Percentiles rank a stretch among this genome's conserved stretches.
These are phyloP conservation scores for Cygnus atratus DNA, from an alignment of 2,113 vertebrate genomes.

Conservation along the genomic window DNA sequence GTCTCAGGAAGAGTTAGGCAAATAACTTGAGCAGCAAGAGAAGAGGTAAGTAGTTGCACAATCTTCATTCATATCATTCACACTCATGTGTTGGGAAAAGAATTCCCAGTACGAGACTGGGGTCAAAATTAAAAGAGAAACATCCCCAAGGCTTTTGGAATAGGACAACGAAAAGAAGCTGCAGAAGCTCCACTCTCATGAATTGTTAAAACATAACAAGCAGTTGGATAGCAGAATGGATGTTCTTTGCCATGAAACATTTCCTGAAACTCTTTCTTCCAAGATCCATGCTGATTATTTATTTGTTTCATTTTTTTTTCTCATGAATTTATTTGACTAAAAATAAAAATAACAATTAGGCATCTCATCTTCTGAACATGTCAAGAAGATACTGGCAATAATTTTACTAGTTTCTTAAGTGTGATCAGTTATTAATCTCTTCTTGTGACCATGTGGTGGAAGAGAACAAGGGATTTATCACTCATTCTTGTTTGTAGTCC, in stretches of 20 bases:
- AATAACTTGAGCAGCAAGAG: not conserved
- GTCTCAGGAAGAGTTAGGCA: not conserved
- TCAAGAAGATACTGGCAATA: not conserved
- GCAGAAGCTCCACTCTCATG: conserved; percentile 1
- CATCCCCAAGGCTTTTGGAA: not conserved
- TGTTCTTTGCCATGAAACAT: conserved; percentile 17
- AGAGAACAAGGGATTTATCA: not conserved
- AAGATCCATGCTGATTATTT: not conserved
- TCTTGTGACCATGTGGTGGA: not conserved
- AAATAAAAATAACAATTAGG: not conserved
- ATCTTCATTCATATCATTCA: not conserved
- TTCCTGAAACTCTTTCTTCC: conserved; percentile 16
- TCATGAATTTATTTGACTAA: conserved; percentile 22
- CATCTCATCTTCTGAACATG: not conserved
- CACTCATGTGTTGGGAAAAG: not conserved
- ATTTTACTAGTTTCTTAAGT: not conserved
- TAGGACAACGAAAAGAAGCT: not conserved
- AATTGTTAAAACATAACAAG: conserved; percentile 43
- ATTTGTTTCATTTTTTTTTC: conserved; percentile 28
- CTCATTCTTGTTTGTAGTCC: not conserved
- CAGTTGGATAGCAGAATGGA: conserved; percentile 27
- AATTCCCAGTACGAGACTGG: conserved; percentile 9
- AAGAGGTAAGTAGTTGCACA: not conserved
- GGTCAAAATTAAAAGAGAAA: conserved; percentile 60
- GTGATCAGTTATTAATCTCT: not conserved